Evolutionary conservation across 2,888 invertebrate species (phyloP), one percentile per base, ranked within the genome.

Genomic region (Pherbina coryleti): DNA sequence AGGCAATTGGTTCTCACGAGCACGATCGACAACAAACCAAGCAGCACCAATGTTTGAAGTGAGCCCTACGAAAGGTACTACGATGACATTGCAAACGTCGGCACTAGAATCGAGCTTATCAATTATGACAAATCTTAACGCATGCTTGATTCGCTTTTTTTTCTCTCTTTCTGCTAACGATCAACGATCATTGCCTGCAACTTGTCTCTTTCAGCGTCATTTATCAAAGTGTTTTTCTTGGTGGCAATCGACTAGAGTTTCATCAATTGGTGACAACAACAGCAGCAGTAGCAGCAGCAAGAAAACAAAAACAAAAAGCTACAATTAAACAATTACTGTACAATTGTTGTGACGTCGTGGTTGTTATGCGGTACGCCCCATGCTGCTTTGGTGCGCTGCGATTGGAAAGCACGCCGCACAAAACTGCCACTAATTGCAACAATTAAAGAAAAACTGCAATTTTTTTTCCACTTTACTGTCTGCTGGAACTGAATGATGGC

Each of bases 121-220:
- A 88, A 88, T 88, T 88, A 88, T 88, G 88, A 88, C 88, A 88
- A 87, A 88, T 88, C 88, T 88, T 88, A 87, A 87, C 86, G 87
- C 88, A 87, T 88, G 87, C 88, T 84, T 88, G 86, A 74, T 67
- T 80, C 80, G 78, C 31, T 69, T 17, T 69, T 17, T 9, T 64
- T 64, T 34, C 34, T 64, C 11, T 64, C 5, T 14, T 51, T 70
- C n/a, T 70, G 14, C 25, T 3, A 17, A 28, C 25, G 17, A 31
- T 28, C 64, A 25, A n/a, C 64, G n/a, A 31, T 31, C 25, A 31
- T 31, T 66, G 64, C 31, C 25, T 53, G 55, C 75, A 37, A 22
- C 25, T 69, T 69, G 44, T 49, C 69, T 69, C 19, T 69, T 69
- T 69, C 69, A 69, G 69, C 69, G 69, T 69, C 69, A 69, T 69